These are phyloP conservation scores for Ceriagrion tenellum DNA, from an alignment of 2,888 invertebrate species.

Conservation along the genomic window DNA sequence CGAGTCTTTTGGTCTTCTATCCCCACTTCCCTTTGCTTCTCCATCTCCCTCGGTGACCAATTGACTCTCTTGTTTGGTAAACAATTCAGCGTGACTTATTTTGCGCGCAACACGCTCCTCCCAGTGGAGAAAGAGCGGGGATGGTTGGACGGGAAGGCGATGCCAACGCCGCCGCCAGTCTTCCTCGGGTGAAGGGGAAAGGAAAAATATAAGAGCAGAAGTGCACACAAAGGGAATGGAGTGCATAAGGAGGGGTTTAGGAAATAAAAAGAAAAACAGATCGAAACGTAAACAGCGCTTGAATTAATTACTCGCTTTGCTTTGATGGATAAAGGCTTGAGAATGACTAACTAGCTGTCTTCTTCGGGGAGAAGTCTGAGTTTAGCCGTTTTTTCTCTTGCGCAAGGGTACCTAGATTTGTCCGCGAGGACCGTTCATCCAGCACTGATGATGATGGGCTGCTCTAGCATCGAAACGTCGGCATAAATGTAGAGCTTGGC, in stretches of 20 bases:
- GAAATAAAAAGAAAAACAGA: not conserved
- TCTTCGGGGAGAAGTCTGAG: not conserved
- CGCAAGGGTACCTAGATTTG: not conserved
- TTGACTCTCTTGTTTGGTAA: constrained; percentile 62
- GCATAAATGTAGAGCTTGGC: too few relatives aligned
- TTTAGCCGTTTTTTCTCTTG: not conserved
- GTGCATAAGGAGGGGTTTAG: not conserved
- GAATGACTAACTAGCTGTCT: not conserved
- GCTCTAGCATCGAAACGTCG: too few relatives aligned
- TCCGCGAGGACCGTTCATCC: too few relatives aligned
- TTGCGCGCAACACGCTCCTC: not conserved
- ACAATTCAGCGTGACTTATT: constrained; percentile 57
- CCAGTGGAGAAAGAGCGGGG: not conserved
- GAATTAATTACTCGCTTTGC: constrained; percentile 8
- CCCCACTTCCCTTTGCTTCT: not conserved
- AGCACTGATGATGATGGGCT: too few relatives aligned
- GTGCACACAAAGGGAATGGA: not conserved
- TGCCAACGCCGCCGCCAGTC: not conserved
- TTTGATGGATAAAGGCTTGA: not conserved
- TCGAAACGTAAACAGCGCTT: not conserved
- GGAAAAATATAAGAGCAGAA: not conserved
- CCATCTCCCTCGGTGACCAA: not conserved
- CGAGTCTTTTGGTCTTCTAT: not conserved
- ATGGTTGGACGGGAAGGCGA: not conserved
- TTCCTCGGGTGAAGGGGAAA: not conserved